Percentiles rank a stretch among this genome's conserved stretches.
Conservation (phyloP, 2,113 vertebrate genomes). For the Vombatus ursinus region DNA sequence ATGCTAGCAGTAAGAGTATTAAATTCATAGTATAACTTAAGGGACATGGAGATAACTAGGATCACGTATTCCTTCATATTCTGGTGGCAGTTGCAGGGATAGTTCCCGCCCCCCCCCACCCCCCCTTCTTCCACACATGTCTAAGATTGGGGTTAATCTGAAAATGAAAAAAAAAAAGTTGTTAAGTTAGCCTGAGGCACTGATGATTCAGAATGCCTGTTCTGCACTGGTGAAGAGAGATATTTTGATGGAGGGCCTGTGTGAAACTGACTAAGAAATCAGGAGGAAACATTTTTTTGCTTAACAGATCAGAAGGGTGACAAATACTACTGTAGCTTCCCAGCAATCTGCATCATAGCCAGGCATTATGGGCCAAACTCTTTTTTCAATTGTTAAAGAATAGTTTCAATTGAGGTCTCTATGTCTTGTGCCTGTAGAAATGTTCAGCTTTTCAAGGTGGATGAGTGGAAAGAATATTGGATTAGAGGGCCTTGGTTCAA, state of each 20-base stretch:
- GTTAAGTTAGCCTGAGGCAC: constrained; percentile 59
- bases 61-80: not conserved
- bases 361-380: constrained; percentile 34
- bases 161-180: constrained; percentile 25
- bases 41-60: not conserved
- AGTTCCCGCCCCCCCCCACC: not conserved
- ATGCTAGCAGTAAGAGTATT: not conserved
- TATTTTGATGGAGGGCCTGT: constrained; percentile 56
- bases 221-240: constrained; percentile 50
- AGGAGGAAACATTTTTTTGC: constrained; percentile 69
- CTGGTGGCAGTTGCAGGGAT: constrained; percentile 12
- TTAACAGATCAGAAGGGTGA: constrained; percentile 71
- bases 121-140: constrained; percentile 21
- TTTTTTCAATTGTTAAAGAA: constrained; percentile 24
- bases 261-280: constrained; percentile 64
- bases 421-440: constrained; percentile 4
- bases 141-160: constrained; percentile 48
- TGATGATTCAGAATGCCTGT: constrained; percentile 65
- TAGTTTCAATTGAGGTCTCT: constrained; percentile 14
- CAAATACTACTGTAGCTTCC: constrained; percentile 38
- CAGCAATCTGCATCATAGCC: constrained; percentile 39
- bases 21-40: not conserved
- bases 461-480: not conserved
- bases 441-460: not conserved
- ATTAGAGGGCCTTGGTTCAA: not conserved